phyloP scores from a whole-genome alignment of 1,140 invertebrate species.

The Geopemphigus sp. region DNA sequence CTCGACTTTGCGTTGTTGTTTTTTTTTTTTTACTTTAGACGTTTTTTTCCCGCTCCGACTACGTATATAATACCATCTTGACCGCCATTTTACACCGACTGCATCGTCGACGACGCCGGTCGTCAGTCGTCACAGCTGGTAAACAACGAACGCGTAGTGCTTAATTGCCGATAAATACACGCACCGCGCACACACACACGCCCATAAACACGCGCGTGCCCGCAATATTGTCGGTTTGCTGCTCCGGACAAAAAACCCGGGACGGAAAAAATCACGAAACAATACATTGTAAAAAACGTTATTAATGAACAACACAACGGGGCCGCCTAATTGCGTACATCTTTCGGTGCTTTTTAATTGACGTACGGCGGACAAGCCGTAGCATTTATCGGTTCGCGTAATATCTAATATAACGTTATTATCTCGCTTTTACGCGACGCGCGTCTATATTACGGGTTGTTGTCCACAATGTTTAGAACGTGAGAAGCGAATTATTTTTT shows the following conservation, averaged over 20 bases:
- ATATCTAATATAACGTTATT: no score
- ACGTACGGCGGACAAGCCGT: no score
- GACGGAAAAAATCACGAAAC: neutral
- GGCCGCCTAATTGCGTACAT: no score
- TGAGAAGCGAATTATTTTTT: no score
- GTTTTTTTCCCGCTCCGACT: no score
- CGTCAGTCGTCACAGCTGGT: no score
- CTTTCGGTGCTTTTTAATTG: neutral
- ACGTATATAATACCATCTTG: neutral
- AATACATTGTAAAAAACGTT: slow-evolving; percentile 5
- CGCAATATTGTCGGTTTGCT: neutral
- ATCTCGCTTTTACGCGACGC: no score
- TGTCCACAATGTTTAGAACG: no score
- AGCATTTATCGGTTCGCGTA: neutral
- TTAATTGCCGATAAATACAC: no score
- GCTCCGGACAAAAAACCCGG: neutral
- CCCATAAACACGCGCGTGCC: neutral
- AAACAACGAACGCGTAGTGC: no score
- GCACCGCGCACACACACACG: no score
- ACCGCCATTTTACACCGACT: slow-evolving; percentile 5
- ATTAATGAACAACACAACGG: neutral
- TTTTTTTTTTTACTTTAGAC: neutral
- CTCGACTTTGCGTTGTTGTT: neutral
- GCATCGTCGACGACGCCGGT: neutral
- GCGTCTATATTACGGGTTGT: no score